These are phyloP conservation scores for Aromia moschata DNA, from an alignment of 2,888 invertebrate species.

Conservation along the genomic window DNA sequence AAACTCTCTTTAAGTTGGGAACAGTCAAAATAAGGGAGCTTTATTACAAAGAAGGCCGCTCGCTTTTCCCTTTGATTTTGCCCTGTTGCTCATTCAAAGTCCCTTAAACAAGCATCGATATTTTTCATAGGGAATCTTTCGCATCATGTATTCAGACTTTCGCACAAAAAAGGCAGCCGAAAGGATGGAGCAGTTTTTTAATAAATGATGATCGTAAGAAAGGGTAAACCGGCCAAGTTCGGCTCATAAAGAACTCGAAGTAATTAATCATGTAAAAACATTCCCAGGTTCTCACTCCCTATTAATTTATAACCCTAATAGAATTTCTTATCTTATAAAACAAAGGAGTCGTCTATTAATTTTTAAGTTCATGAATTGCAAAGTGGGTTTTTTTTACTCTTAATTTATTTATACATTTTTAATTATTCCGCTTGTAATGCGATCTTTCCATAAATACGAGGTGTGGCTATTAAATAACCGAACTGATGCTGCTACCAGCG, in stretches of 20 bases:
- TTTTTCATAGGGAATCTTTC: conserved; percentile 5
- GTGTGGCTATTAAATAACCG: no score
- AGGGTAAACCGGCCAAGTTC: conserved; percentile 16
- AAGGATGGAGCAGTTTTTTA: conserved; percentile 15
- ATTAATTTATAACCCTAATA: conserved; percentile 14
- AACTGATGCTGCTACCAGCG: no score
- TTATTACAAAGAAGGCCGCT: not conserved
- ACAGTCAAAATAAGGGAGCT: not conserved
- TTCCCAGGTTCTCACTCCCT: conserved; percentile 1
- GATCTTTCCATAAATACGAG: no score
- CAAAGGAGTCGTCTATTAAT: conserved; percentile 2
- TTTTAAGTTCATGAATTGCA: conserved; percentile 14
- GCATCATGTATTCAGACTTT: conserved; percentile 1
- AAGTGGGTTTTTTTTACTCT: no score
- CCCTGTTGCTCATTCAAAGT: not conserved
- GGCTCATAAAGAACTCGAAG: conserved; percentile 20
- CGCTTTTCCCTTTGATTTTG: not conserved
- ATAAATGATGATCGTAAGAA: conserved; percentile 22
- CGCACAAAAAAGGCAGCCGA: conserved; percentile 9
- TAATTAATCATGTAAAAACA: conserved; percentile 20
- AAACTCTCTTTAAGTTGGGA: not conserved
- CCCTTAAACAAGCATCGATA: conserved; percentile 6
- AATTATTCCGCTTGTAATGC: no score
- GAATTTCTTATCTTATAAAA: conserved; percentile 10
- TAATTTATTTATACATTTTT: no score